Evolutionary conservation across 2,888 invertebrate species (phyloP), one percentile per base, ranked within the genome.

Genomic region (Acrobasis consociella): DNA sequence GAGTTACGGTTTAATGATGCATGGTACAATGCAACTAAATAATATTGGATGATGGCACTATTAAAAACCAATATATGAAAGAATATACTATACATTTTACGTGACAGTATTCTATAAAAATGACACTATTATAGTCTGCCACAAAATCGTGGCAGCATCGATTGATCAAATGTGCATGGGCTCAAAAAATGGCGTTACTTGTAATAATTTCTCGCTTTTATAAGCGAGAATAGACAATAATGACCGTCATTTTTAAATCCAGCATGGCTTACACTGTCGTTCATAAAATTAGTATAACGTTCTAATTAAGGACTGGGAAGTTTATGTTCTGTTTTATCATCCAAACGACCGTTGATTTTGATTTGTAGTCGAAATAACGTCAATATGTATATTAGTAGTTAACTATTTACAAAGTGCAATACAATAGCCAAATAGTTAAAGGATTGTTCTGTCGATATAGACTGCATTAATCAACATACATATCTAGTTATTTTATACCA

Each of bases 401-500:
- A n/a, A 55, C 11, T n/a, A 16, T 38, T 16, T 50, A 17, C 37
- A 59, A 3, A 13, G 37, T 17, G 50, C 50, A 59, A 66, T 69
- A 65, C 65, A 69, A 65, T 67, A 65, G 62, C 52, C 52, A 52
- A 52, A 52, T 52, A 31, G 13, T 31, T 7, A 13, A 52, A 31
- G 11, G 11, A 46, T 46, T 46, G 46, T 46, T 46, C 65, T 62
- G 66, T 70, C 65, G 65, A 69, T 65, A 62, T 72, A 71, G 80
- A 81, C 80, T 81, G 82, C 80, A 73, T 77, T 67, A 68, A 72
- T 72, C 65, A 67, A 82, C 83, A 82, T 82, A 82, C 81, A 82
- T 79, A 73, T 80, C 49, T 82, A 80, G 78, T 77, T 78, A 71
- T 76, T 76, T 72, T 75, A 75, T 64, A 62, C 71, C 72, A 70